Conservation (phyloP, 1,140 invertebrate genomes). For the Cheumatopsyche charites region DNA sequence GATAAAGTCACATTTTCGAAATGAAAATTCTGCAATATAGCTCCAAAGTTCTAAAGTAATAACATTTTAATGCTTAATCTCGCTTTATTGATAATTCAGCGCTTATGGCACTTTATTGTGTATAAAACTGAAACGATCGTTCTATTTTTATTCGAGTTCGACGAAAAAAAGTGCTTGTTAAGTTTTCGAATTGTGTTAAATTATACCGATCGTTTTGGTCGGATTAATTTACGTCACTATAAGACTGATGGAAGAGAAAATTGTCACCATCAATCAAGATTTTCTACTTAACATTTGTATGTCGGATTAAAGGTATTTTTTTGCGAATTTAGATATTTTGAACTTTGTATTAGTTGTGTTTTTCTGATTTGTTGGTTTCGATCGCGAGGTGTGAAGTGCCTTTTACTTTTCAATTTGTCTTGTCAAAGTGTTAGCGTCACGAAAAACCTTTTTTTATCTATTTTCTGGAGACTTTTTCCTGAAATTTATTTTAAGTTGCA, state of each 20-base stretch:
- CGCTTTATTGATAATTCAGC: too few relatives aligned
- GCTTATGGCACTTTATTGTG: too few relatives aligned
- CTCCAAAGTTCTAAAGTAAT: too few relatives aligned
- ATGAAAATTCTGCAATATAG: too few relatives aligned
- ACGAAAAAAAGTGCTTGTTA: too few relatives aligned
- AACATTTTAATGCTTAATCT: too few relatives aligned
- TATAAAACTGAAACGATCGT: too few relatives aligned
- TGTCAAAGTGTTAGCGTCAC: conserved; percentile 7
- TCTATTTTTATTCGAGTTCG: too few relatives aligned
- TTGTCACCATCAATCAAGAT: conserved; percentile 19
- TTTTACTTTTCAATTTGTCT: conserved; percentile 28
- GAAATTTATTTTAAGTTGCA: too few relatives aligned
- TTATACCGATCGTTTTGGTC: neutral
- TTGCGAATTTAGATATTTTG: too few relatives aligned
- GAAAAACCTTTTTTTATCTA: neutral
- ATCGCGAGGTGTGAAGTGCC: conserved; percentile 17
- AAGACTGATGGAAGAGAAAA: conserved; percentile 4
- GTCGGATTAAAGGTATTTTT: neutral
- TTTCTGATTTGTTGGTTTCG: conserved; percentile 10
- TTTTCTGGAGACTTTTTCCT: too few relatives aligned
- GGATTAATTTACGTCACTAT: neutral
- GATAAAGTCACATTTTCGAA: too few relatives aligned
- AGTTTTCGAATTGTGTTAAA: neutral
- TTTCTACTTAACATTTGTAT: neutral
- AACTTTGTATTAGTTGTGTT: conserved; percentile 23